phyloP scores from a whole-genome alignment of 2,797 vertebrate species.

The Pyrrhura leucotis region DNA sequence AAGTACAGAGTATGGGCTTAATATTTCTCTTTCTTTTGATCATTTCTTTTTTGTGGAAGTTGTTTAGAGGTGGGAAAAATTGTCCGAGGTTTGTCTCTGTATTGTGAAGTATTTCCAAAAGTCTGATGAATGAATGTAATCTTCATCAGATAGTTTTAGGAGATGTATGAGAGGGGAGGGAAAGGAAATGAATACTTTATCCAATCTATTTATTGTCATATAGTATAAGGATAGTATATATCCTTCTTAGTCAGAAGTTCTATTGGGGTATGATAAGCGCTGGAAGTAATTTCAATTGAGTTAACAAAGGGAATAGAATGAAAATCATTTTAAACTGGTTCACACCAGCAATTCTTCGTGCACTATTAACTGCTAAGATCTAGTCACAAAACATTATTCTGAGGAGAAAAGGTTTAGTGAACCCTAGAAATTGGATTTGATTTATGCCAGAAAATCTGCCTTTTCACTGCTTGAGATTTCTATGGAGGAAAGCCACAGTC shows the following conservation, averaged over 20 bases:
- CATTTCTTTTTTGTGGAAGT: background rate
- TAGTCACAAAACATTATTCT: slow-evolving; percentile 84
- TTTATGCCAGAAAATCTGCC: slow-evolving; percentile 86
- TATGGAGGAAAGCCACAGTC: slow-evolving; percentile 84
- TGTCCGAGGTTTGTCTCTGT: background rate
- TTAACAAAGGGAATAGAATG: slow-evolving; percentile 66
- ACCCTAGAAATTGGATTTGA: slow-evolving; percentile 88
- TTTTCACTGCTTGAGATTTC: slow-evolving; percentile 84
- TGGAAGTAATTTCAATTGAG: slow-evolving; percentile 62
- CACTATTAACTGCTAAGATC: slow-evolving; percentile 82
- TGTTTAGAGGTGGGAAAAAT: background rate
- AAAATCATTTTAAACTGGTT: slow-evolving; percentile 79
- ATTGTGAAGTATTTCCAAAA: background rate
- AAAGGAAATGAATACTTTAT: background rate
- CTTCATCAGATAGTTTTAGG: background rate
- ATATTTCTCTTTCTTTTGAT: background rate
- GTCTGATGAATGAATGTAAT: background rate
- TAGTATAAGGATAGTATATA: background rate
- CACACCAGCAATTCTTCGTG: slow-evolving; percentile 77
- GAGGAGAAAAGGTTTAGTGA: slow-evolving; percentile 87
- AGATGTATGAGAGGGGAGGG: background rate
- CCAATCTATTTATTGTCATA: background rate
- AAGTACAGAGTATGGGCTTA: background rate
- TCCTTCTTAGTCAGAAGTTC: slow-evolving; percentile 10
- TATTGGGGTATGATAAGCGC: slow-evolving; percentile 45